These are phyloP conservation scores for Chloropsis cyanopogon DNA, from an alignment of 2,113 vertebrate species.

Conservation along the genomic window DNA sequence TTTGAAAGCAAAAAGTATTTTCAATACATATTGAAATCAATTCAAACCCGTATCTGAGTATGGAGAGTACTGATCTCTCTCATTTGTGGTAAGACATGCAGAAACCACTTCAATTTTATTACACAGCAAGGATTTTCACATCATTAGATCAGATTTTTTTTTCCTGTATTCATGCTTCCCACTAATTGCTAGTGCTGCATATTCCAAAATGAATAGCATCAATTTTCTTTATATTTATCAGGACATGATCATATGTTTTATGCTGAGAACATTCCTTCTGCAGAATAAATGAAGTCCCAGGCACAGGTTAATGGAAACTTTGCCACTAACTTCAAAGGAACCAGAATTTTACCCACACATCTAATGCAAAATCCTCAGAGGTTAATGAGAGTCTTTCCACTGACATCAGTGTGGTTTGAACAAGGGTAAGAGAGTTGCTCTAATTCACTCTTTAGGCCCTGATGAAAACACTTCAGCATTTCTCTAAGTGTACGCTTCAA, in stretches of 20 bases:
- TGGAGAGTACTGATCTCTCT: background rate
- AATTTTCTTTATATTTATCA: slow-evolving; percentile 21
- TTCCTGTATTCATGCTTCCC: background rate
- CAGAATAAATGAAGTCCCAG: slow-evolving; percentile 38
- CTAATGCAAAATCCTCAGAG: slow-evolving; percentile 35
- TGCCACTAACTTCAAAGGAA: slow-evolving; percentile 9
- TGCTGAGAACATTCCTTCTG: background rate
- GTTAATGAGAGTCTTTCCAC: slow-evolving; percentile 37
- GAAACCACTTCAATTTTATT: background rate
- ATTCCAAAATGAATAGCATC: slow-evolving; percentile 23
- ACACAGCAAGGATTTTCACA: background rate
- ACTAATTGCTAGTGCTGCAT: slow-evolving; percentile 6
- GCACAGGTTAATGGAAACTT: slow-evolving; percentile 59
- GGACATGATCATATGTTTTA: background rate
- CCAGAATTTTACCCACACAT: background rate
- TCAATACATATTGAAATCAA: background rate
- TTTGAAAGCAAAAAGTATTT: background rate
- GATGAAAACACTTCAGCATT: background rate
- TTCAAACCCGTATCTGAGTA: background rate
- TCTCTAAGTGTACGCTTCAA: background rate
- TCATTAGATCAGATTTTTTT: background rate
- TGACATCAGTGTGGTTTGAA: slow-evolving; percentile 9
- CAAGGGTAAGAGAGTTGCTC: background rate
- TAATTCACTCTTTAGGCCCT: background rate
- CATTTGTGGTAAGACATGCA: background rate